These are phyloP conservation scores for Pseudolycoriella hygida DNA, from an alignment of 2,888 invertebrate genomes.

Conservation along the genomic window DNA sequence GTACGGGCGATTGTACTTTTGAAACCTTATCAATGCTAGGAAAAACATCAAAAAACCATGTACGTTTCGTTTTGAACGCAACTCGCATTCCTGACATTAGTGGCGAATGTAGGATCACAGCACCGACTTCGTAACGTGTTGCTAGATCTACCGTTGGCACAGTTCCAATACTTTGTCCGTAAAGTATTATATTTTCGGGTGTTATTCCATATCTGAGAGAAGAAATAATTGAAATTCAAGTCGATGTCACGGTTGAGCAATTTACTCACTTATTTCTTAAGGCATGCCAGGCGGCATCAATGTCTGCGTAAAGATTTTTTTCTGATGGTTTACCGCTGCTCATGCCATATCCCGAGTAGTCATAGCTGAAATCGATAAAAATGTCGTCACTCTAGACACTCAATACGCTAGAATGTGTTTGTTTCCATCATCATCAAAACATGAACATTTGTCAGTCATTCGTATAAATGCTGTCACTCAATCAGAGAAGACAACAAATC, in stretches of 20 bases:
- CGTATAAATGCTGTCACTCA: too few species aligned
- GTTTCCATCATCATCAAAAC: too few species aligned
- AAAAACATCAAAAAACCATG: slow-evolving; percentile 94
- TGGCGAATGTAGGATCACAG: slow-evolving; percentile 85
- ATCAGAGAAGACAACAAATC: too few species aligned
- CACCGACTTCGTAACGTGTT: slow-evolving; percentile 72
- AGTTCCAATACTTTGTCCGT: slow-evolving; percentile 92
- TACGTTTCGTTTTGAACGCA: slow-evolving; percentile 82
- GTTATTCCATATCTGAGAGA: slow-evolving; percentile 46
- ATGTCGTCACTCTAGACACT: too few species aligned
- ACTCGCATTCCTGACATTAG: slow-evolving; percentile 92
- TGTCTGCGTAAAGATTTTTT: slow-evolving; percentile 88
- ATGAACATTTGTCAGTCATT: too few species aligned
- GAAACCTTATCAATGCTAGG: slow-evolving; percentile 94
- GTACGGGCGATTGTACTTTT: slow-evolving; percentile 82
- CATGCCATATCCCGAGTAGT: slow-evolving; percentile 77
- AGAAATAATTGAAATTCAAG: neutral
- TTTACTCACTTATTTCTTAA: slow-evolving; percentile 36
- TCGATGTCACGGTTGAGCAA: too few species aligned
- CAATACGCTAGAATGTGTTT: neutral
- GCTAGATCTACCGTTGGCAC: slow-evolving; percentile 90
- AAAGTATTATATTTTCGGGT: slow-evolving; percentile 83
- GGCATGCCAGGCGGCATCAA: slow-evolving; percentile 83
- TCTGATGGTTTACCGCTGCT: slow-evolving; percentile 89
- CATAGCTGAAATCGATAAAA: slow-evolving; percentile 38